Conservation (phyloP, 2,888 invertebrate genomes). For the Ophion slaviceki region DNA sequence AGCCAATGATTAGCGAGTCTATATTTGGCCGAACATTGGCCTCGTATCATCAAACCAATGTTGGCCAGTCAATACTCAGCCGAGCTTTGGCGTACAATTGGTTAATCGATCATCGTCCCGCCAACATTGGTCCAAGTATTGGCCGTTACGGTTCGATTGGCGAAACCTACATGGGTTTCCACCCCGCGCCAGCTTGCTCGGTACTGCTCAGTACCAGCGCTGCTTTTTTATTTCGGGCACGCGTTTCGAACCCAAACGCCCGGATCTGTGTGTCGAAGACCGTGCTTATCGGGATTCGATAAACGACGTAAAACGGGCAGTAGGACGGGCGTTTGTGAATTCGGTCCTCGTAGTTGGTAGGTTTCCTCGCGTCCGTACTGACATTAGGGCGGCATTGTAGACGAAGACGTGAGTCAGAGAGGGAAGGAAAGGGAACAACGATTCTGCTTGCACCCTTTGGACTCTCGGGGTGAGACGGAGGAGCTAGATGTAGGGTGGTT, state of each 20-base stretch:
- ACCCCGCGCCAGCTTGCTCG: background rate
- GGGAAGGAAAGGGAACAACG: conserved; percentile 79
- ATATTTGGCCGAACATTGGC: no score
- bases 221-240: no score
- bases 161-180: no score
- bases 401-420: conserved; percentile 57
- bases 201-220: no score
- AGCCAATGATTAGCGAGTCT: no score
- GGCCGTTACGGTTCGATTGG: no score
- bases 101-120: no score
- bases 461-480: conserved; percentile 86
- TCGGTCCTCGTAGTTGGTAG: conserved; percentile 30
- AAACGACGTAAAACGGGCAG: background rate
- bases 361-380: conserved; percentile 33
- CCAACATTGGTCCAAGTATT: no score
- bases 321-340: conserved; percentile 26
- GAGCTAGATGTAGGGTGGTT: conserved; percentile 82
- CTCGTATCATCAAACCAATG: no score
- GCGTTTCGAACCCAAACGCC: no score
- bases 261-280: background rate
- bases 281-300: background rate
- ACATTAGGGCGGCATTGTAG: conserved; percentile 35
- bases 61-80: no score
- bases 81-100: no score
- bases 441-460: conserved; percentile 77